These are phyloP conservation scores for Cylloceria caligata DNA, from an alignment of 2,888 invertebrate genomes.

Conservation along the genomic window DNA sequence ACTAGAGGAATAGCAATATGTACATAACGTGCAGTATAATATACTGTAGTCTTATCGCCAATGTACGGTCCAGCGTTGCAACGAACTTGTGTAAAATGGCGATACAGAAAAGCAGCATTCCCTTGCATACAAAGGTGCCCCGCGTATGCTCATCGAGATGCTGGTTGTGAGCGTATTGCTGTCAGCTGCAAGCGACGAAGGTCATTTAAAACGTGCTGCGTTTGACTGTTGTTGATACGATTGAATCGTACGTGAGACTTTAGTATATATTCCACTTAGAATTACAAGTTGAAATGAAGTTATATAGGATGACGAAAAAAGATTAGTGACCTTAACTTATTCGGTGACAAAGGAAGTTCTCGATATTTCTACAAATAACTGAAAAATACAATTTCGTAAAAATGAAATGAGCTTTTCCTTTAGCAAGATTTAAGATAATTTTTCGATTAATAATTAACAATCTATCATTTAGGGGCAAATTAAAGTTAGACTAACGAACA, in stretches of 20 bases:
- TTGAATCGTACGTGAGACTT: neutral
- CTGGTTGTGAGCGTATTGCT: neutral
- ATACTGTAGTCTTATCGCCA: neutral
- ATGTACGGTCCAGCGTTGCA: conserved; percentile 10
- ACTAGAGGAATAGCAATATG: neutral
- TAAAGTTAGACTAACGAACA: neutral
- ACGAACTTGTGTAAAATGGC: conserved; percentile 53
- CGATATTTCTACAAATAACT: too few species aligned
- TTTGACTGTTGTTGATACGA: conserved; percentile 7
- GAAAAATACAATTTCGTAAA: too few species aligned
- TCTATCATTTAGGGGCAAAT: too few species aligned
- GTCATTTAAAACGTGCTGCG: conserved; percentile 1
- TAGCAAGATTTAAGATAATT: too few species aligned
- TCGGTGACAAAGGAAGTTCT: too few species aligned
- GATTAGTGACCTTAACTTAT: too few species aligned
- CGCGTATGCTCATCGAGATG: neutral
- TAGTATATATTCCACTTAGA: neutral
- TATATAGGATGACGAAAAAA: too few species aligned
- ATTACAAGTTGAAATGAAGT: too few species aligned
- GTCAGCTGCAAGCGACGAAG: conserved; percentile 6
- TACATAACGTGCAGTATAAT: neutral
- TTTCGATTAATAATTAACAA: neutral
- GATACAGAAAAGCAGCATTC: conserved; percentile 47
- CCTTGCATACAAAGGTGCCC: conserved; percentile 36
- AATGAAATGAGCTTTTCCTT: too few species aligned